These are phyloP conservation scores for Miichthys miiuy DNA, from an alignment of 2,797 vertebrate genomes.

Conservation along the genomic window DNA sequence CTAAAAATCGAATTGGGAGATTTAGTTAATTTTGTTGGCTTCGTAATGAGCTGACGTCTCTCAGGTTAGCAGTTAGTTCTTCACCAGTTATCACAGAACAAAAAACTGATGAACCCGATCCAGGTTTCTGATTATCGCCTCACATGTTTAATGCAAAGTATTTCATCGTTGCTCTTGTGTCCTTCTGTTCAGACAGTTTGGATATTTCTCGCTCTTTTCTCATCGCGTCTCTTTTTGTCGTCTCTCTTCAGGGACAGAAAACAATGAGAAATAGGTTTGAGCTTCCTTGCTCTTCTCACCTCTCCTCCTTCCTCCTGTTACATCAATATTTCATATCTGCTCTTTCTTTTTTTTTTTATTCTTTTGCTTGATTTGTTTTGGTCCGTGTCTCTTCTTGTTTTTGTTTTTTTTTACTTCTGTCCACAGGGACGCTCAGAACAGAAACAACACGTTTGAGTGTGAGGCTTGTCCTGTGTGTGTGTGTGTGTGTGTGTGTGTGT, in stretches of 20 bases:
- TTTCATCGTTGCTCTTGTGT: neutral
- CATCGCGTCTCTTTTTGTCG: neutral
- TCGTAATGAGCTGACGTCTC: no score
- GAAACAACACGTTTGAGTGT: neutral
- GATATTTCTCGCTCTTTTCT: constrained; percentile 2
- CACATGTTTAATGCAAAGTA: neutral
- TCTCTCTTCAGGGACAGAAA: constrained; percentile 24
- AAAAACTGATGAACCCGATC: no score
- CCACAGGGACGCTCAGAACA: constrained; percentile 7
- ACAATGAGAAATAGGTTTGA: constrained; percentile 11
- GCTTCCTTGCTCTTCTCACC: constrained; percentile 33
- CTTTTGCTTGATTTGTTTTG: constrained; percentile 35
- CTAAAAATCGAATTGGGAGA: no score
- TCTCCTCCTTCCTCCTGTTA: constrained; percentile 8
- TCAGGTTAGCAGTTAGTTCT: no score
- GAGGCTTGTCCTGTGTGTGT: neutral
- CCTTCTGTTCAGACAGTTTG: neutral
- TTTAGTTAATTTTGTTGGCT: no score
- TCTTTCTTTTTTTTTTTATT: constrained; percentile 12
- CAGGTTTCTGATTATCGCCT: no score
- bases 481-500: constrained; percentile 20
- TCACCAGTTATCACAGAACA: neutral
- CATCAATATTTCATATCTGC: constrained; percentile 65
- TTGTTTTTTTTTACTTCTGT: constrained; percentile 5
- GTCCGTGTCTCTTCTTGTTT: constrained; percentile 27